Base-by-base conservation (phyloP, 2,888 invertebrate species). In the Leucophenga montana region DNA sequence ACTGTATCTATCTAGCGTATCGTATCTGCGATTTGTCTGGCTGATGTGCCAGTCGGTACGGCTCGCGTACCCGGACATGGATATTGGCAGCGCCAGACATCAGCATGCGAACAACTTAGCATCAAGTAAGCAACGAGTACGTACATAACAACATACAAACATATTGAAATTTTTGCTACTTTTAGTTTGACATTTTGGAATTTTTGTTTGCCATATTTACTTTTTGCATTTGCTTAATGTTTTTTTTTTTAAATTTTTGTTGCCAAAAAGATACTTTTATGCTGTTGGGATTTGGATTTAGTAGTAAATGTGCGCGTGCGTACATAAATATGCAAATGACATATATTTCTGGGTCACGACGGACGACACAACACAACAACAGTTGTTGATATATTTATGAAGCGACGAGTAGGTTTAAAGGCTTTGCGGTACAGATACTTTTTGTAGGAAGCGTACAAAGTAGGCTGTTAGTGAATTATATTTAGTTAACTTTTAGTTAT, bases 151-250 rank as follows among this genome's bases (percentile, higher is more conserved):
- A n/a, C n/a, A 69, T 64, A 59, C 68, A 76, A 77, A 77, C 76
- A 73, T 79, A 83, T 78, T 82, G 73, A 82, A 82, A 82, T 81
- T 78, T 83, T 75, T 78, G 74, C 73, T 79, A 79, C 79, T 80
- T 76, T 81, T 81, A 27, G 18, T 22, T 83, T 83, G 80, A 81
- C 81, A 81, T 77, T 75, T 80, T 81, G 79, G 80, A 81, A 82
- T 82, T 79, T 46, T 16, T 53, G 54, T 76, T 75, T 75, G 81
- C 33, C 33, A 31, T 59, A 31, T 59, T 59, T 27, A 31, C 8
- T 57, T 57, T 31, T 31, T 61, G 8, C 61, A 6, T 50, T 27
- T 67, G 31, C 20, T 48, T 50, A 33, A 66, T 68, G 56, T 59
- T n/a, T 59, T 33, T 48, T 61, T n/a, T 59, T 59, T 48, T 61